Evolutionary conservation across 2,113 vertebrate species (phyloP).

Genomic region (Lanius ludovicianus): DNA sequence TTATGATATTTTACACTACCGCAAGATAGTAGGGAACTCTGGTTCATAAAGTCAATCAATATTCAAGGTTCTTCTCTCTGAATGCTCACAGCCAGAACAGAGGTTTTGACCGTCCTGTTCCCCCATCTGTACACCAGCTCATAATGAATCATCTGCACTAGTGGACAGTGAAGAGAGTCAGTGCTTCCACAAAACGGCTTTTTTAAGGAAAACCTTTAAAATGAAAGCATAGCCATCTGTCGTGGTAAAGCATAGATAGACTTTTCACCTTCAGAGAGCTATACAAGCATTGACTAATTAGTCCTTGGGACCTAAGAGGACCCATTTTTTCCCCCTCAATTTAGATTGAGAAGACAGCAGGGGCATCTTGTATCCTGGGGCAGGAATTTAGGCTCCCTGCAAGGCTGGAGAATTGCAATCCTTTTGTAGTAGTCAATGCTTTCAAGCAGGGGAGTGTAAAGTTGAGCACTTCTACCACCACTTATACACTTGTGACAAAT

Average conservation of each 20-base stretch:
- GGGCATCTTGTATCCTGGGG: conserved; percentile 10
- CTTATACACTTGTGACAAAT: neutral
- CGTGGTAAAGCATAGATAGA: neutral
- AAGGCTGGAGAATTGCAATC: neutral
- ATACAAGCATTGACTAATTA: conserved; percentile 32
- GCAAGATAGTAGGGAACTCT: neutral
- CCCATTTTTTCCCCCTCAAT: neutral
- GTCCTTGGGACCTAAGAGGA: neutral
- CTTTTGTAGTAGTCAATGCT: neutral
- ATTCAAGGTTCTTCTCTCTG: conserved; percentile 1
- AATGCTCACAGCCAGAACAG: neutral
- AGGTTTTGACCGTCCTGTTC: neutral
- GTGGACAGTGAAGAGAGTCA: neutral
- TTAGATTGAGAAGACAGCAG: conserved; percentile 15
- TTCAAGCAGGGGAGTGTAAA: neutral
- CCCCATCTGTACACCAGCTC: conserved; percentile 4
- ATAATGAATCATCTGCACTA: conserved; percentile 1
- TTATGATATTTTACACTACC: neutral
- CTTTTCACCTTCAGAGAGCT: conserved; percentile 18
- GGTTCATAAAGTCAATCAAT: neutral
- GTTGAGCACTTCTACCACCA: neutral
- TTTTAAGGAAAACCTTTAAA: conserved; percentile 14
- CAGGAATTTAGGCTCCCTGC: neutral
- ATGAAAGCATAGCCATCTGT: conserved; percentile 21
- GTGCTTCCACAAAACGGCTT: neutral